These are phyloP conservation scores for Austrolebias charrua DNA, from an alignment of 2,797 vertebrate species.

Conservation along the genomic window DNA sequence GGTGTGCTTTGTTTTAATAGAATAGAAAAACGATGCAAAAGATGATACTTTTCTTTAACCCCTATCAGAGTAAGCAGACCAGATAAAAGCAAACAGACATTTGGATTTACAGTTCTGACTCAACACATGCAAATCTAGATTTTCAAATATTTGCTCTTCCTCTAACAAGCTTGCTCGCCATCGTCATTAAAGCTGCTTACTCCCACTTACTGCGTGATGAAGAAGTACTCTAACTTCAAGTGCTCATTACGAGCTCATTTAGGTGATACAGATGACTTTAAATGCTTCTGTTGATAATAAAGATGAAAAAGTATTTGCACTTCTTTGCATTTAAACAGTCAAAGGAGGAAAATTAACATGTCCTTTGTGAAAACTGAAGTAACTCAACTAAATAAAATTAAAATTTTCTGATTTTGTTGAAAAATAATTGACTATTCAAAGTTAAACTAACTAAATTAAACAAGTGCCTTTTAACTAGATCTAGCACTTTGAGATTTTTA, in stretches of 20 bases:
- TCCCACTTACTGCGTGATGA: conserved; percentile 39
- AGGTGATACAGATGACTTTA: neutral
- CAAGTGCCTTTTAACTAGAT: too few relatives aligned
- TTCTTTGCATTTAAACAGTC: too few relatives aligned
- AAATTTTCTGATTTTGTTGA: too few relatives aligned
- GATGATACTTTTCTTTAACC: conserved; percentile 40
- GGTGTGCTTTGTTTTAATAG: conserved; percentile 41
- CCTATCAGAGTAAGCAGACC: conserved; percentile 31
- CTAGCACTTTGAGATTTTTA: too few relatives aligned
- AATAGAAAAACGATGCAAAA: conserved; percentile 51
- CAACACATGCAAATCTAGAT: conserved; percentile 51
- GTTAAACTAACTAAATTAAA: too few relatives aligned
- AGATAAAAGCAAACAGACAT: conserved; percentile 52
- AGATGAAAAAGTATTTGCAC: too few relatives aligned
- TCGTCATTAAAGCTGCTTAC: conserved; percentile 30
- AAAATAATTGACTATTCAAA: too few relatives aligned
- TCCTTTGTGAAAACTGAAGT: too few relatives aligned
- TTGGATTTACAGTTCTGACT: conserved; percentile 52
- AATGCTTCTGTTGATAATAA: too few relatives aligned
- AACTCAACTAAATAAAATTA: too few relatives aligned
- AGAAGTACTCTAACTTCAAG: conserved; percentile 35
- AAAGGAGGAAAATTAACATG: too few relatives aligned
- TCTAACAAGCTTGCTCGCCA: neutral
- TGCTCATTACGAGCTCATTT: conserved; percentile 31
- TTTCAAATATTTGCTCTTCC: conserved; percentile 33